These are phyloP conservation scores for Erethizon dorsatum DNA, from an alignment of 2,797 vertebrate genomes.

Conservation along the genomic window DNA sequence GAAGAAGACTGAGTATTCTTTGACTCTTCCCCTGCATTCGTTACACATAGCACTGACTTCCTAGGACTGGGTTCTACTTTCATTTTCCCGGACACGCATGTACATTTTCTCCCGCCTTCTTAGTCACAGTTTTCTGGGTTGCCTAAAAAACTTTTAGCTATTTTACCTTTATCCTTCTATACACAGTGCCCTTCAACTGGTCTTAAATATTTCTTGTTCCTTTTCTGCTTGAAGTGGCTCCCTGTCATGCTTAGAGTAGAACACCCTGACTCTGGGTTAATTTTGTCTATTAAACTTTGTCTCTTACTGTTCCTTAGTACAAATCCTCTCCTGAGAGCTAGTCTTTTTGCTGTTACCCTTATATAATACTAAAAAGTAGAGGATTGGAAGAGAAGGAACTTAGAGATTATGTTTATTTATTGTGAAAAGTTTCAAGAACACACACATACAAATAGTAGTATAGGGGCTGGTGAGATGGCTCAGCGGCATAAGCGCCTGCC, in stretches of 20 bases:
- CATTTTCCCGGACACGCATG: not conserved
- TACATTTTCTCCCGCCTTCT: not conserved
- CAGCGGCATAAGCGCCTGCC: too few species aligned
- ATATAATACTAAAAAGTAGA: constrained; percentile 51
- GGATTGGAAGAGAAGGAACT: not conserved
- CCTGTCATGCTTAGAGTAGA: constrained; percentile 49
- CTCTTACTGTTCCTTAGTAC: constrained; percentile 44
- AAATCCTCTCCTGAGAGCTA: constrained; percentile 50
- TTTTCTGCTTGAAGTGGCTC: constrained; percentile 62
- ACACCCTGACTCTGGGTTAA: constrained; percentile 56
- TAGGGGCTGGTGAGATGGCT: too few species aligned
- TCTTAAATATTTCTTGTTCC: constrained; percentile 45
- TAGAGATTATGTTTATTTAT: constrained; percentile 62
- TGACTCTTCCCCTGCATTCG: not conserved
- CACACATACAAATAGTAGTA: not conserved
- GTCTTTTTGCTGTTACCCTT: constrained; percentile 17
- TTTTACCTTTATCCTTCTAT: constrained; percentile 36
- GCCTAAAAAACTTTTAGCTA: constrained; percentile 1
- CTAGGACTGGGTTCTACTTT: constrained; percentile 48
- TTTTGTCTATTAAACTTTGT: constrained; percentile 59
- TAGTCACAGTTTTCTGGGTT: not conserved
- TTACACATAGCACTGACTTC: constrained; percentile 22
- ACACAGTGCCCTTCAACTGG: constrained; percentile 20
- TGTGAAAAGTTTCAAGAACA: constrained; percentile 57
- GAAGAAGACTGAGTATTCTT: not conserved